Conservation (phyloP, 2,797 vertebrate genomes). For the Hoplostethus mediterraneus region DNA sequence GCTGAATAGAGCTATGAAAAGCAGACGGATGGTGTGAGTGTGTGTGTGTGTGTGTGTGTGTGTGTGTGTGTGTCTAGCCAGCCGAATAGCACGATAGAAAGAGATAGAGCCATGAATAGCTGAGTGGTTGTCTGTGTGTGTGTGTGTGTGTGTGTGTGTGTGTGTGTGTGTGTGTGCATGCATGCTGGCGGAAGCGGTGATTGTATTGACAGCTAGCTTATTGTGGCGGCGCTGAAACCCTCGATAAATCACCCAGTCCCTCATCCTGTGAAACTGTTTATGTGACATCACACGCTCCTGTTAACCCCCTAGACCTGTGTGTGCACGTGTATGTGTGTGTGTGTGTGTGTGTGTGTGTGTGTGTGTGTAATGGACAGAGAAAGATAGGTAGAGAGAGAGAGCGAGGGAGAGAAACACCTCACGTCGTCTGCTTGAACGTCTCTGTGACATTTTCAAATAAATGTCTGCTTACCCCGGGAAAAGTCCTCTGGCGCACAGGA, state of each 20-base stretch:
- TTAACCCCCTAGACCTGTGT: neutral
- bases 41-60: neutral
- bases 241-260: slow-evolving; percentile 54
- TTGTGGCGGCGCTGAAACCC: slow-evolving; percentile 38
- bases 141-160: slow-evolving; percentile 13
- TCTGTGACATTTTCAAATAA: neutral
- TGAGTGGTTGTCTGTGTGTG: slow-evolving; percentile 2
- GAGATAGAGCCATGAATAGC: slow-evolving; percentile 55
- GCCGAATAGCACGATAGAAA: slow-evolving; percentile 39
- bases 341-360: no score
- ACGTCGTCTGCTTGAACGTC: slow-evolving; percentile 13
- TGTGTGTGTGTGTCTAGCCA: slow-evolving; percentile 34
- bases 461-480: no score
- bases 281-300: slow-evolving; percentile 38
- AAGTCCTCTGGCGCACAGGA: no score
- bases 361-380: slow-evolving; percentile 4
- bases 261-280: slow-evolving; percentile 45
- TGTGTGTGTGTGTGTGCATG: slow-evolving; percentile 20
- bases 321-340: slow-evolving; percentile 12
- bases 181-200: slow-evolving; percentile 30
- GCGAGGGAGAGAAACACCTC: slow-evolving; percentile 2
- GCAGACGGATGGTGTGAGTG: slow-evolving; percentile 46
- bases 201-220: slow-evolving; percentile 69
- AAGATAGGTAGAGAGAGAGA: slow-evolving; percentile 7
- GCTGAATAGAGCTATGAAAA: slow-evolving; percentile 55